Evolutionary conservation across 1,140 invertebrate species (phyloP).

Genomic region (Portunus trituberculatus): DNA sequence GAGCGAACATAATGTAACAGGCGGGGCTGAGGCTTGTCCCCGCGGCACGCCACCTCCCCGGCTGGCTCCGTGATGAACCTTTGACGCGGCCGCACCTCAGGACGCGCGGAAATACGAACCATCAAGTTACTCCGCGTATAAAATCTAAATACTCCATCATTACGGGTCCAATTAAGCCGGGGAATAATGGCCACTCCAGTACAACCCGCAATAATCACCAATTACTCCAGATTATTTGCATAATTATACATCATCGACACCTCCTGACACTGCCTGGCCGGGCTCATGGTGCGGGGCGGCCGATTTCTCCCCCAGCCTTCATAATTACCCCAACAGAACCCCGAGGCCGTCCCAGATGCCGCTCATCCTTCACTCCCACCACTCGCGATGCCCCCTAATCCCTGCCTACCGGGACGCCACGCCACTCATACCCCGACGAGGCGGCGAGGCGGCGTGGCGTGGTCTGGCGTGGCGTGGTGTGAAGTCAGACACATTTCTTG

Average conservation of each 20-base stretch:
- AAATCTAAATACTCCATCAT: constrained; percentile 6
- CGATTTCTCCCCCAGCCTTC: neutral
- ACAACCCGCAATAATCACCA: constrained; percentile 51
- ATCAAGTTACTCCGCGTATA: neutral
- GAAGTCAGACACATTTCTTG: neutral
- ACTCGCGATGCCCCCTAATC: neutral
- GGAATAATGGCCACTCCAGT: constrained; percentile 7
- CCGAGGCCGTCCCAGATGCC: neutral
- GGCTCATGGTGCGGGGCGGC: neutral
- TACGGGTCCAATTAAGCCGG: neutral
- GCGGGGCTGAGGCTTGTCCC: neutral
- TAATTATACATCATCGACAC: constrained; percentile 54
- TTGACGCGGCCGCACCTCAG: neutral
- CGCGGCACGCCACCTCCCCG: neutral
- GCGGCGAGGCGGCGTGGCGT: neutral
- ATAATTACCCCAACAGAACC: neutral
- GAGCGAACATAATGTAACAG: constrained; percentile 9
- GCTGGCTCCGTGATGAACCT: neutral
- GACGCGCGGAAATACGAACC: neutral
- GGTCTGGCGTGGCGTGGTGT: neutral
- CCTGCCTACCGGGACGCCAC: neutral
- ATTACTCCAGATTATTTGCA: constrained; percentile 51
- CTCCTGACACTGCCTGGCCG: neutral
- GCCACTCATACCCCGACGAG: neutral
- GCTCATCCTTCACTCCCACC: neutral